A percentile compares a stretch with the other conserved stretches of the same genome.
phyloP scores from a whole-genome alignment of 1,140 invertebrate species.

The Bombus superbus region DNA sequence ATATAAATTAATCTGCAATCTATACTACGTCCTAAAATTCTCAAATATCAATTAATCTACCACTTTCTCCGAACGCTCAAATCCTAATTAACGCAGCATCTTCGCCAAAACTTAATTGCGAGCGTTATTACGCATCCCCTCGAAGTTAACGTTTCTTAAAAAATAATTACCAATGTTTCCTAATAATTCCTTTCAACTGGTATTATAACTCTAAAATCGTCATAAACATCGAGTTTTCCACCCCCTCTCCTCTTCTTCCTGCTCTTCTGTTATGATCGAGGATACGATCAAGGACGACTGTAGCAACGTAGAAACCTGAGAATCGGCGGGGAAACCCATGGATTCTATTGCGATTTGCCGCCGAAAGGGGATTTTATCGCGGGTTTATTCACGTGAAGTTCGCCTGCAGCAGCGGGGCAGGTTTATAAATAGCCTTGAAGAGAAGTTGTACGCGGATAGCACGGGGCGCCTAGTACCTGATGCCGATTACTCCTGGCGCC shows the following conservation, averaged over 20 bases:
- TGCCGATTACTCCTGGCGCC: slow-evolving; percentile 73
- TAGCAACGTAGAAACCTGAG: background rate
- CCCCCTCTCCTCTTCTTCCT: too few relatives aligned
- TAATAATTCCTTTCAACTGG: background rate
- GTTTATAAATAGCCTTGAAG: slow-evolving; percentile 73
- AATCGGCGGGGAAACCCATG: background rate
- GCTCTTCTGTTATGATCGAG: background rate
- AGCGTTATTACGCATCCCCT: background rate
- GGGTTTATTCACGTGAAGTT: slow-evolving; percentile 26
- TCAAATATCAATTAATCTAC: too few relatives aligned
- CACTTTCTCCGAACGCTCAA: too few relatives aligned
- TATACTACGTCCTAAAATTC: too few relatives aligned
- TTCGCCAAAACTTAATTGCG: too few relatives aligned
- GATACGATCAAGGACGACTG: background rate
- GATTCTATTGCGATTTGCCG: slow-evolving; percentile 28
- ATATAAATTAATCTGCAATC: too few relatives aligned
- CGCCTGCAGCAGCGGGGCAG: slow-evolving; percentile 47
- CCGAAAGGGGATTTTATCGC: slow-evolving; percentile 60
- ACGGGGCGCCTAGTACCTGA: slow-evolving; percentile 69
- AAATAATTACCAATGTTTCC: background rate
- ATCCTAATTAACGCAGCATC: too few relatives aligned
- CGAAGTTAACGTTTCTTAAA: background rate
- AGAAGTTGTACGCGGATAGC: slow-evolving; percentile 57
- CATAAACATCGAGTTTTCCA: background rate
- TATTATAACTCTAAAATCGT: background rate